phyloP scores from a whole-genome alignment of 30 jellyfish, hydroid and myxozoan species.

The Cassiopea andromeda region DNA sequence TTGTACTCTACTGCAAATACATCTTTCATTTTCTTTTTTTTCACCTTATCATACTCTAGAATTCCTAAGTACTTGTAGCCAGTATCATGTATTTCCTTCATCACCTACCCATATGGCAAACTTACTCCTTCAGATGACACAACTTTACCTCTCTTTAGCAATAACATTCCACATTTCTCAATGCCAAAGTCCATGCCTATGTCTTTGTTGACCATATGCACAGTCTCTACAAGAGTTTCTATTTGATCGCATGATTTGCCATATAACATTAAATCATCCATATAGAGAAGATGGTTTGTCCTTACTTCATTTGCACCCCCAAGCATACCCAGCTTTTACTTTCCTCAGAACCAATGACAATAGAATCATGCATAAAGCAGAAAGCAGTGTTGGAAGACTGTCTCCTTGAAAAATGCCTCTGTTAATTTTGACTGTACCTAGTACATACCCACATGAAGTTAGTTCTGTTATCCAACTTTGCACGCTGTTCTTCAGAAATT shows the following conservation, averaged over 20 bases:
- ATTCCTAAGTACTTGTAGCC: not conserved
- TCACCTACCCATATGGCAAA: not conserved
- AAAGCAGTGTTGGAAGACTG: constrained; percentile 14
- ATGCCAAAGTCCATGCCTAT: constrained; percentile 5
- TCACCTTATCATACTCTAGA: too few relatives aligned
- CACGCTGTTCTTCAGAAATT: not conserved
- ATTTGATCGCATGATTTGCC: constrained; percentile 6
- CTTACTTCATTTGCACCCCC: constrained; percentile 1
- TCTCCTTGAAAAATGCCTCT: constrained; percentile 41
- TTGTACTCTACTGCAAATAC: too few relatives aligned
- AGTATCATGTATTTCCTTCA: not conserved
- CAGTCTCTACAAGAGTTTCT: constrained; percentile 16
- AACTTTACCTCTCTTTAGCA: not conserved
- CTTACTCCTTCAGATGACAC: not conserved
- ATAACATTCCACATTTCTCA: not conserved
- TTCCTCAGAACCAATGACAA: constrained; percentile 17
- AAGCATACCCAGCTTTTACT: constrained; percentile 15
- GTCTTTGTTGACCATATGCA: not conserved
- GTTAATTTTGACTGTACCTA: not conserved
- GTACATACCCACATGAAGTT: too few relatives aligned
- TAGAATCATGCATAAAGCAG: constrained; percentile 1
- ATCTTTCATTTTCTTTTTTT: too few relatives aligned
- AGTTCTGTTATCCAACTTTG: not conserved
- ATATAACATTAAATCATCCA: constrained; percentile 22
- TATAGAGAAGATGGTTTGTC: constrained; percentile 18